Evolutionary conservation across 2,797 vertebrate species (phyloP), one percentile per base, ranked within the genome.

Genomic region (Pseudocheirus occidentalis): DNA sequence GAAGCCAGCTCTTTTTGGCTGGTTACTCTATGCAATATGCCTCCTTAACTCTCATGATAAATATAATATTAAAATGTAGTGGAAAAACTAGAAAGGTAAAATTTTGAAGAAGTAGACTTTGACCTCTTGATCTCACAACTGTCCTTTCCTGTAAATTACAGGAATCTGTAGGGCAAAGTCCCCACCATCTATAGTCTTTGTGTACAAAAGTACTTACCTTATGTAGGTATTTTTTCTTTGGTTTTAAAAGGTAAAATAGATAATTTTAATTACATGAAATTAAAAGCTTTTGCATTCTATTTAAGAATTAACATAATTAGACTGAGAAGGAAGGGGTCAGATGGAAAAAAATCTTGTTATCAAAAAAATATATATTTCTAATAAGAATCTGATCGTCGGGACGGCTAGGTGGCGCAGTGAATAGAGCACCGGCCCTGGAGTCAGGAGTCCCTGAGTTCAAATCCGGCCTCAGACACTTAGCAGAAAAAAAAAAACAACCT

Each of bases 61-160:
- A 40, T 21, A 73, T 40, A 40, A 73, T 73, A 40, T 73, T 40
- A 73, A 40, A 73, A 40, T 21, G 16, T 73, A 57, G 87, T 87
- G 56, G 93, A 55, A 90, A 91, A 55, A 54, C 1, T 50, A 92
- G 73, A 89, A 89, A 55, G 52, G 58, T 9, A 0, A 9, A 13
- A 81, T 31, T 62, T 57, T 46, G 21, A 59, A 53, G 55, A 46
- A 58, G 14, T 89, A 54, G 55, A 40, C 11, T 56, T 18, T 4
- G 55, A 28, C 34, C 1, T 93, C 91, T 94, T 96, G 96, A 13
- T 66, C 90, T 91, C 93, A 94, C 62, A 40, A 40, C n/a, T 10
- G 29, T 57, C 94, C 58, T 31, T 56, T 52, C 90, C 1, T 28
- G 53, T 90, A 91, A 95, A 95, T 95, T 93, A 93, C 27, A 96